A percentile compares a stretch with the other conserved stretches of the same genome.
Evolutionary conservation across 2,888 invertebrate genomes (phyloP).

Genomic region (Lycocerus yunnanus): DNA sequence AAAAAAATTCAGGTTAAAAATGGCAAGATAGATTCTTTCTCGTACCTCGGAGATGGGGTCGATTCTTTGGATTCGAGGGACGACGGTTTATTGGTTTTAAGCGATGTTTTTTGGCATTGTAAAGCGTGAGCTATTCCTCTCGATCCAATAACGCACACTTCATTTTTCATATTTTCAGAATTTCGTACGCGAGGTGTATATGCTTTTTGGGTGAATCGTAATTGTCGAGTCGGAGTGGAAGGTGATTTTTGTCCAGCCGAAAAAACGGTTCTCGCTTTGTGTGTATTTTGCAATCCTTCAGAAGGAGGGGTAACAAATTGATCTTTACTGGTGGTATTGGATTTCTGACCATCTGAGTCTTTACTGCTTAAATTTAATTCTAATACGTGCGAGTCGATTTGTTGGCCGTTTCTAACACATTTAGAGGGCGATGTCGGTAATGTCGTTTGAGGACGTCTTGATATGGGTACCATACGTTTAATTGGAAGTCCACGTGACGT

Average conservation of each 20-base stretch:
- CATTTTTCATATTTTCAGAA: not conserved
- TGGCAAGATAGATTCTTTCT: not conserved
- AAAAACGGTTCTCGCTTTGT: not conserved
- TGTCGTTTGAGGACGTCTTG: not conserved
- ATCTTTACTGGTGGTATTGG: not conserved
- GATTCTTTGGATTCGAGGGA: not conserved
- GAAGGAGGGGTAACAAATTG: not conserved
- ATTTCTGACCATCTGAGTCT: not conserved
- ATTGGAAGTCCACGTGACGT: slow-evolving; percentile 12
- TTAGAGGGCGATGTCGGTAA: not conserved
- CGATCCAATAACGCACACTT: slow-evolving; percentile 13
- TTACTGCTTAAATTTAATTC: not conserved
- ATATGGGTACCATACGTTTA: not conserved
- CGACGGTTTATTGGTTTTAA: not conserved
- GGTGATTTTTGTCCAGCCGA: not conserved
- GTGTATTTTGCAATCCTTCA: too few species aligned
- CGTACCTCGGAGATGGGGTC: not conserved
- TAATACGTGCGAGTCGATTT: not conserved
- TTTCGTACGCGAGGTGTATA: not conserved
- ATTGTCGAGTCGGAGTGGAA: not conserved
- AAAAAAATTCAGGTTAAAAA: not conserved
- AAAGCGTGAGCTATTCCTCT: slow-evolving; percentile 12
- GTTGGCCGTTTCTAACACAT: not conserved
- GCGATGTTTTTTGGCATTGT: not conserved
- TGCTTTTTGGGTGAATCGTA: not conserved